Evolutionary conservation across 2,888 invertebrate genomes (phyloP).

Genomic region (Rhopalosiphum nymphaeae): DNA sequence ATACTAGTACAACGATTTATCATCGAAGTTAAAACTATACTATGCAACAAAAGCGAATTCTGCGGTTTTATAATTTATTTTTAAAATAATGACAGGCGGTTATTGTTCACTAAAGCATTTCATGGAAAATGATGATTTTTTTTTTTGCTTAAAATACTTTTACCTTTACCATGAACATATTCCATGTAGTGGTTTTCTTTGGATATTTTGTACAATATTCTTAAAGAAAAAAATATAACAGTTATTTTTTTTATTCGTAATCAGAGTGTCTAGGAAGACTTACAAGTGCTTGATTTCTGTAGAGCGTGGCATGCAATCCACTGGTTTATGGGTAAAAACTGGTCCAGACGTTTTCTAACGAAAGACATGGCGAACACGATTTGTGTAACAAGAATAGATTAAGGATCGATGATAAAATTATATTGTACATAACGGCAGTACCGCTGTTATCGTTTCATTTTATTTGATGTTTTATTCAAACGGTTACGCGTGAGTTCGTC

Average conservation of each 20-base stretch:
- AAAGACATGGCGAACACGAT: not conserved
- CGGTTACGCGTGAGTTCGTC: not conserved
- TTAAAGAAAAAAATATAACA: not conserved
- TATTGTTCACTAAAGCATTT: not conserved
- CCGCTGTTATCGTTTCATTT: not conserved
- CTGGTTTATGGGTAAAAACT: not conserved
- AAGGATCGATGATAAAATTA: conserved; percentile 18
- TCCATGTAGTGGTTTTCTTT: not conserved
- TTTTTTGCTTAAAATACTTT: not conserved
- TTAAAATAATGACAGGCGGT: not conserved
- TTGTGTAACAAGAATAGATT: not conserved
- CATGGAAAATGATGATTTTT: not conserved
- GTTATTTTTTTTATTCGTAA: not conserved
- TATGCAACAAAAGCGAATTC: not conserved
- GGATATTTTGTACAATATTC: not conserved
- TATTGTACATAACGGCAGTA: not conserved
- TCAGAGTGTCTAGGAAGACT: not conserved
- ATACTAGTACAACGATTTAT: not conserved
- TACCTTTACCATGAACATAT: not conserved
- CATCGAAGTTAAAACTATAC: not conserved
- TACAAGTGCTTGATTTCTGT: not conserved
- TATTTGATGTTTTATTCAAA: conserved; percentile 35
- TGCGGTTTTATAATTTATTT: not conserved
- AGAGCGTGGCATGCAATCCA: not conserved
- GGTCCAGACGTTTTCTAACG: not conserved